Evolutionary conservation across 37 sponge, comb jelly and placozoan species (phyloP), one percentile per base, ranked within the genome.

Genomic region (Ephydatia muelleri): DNA sequence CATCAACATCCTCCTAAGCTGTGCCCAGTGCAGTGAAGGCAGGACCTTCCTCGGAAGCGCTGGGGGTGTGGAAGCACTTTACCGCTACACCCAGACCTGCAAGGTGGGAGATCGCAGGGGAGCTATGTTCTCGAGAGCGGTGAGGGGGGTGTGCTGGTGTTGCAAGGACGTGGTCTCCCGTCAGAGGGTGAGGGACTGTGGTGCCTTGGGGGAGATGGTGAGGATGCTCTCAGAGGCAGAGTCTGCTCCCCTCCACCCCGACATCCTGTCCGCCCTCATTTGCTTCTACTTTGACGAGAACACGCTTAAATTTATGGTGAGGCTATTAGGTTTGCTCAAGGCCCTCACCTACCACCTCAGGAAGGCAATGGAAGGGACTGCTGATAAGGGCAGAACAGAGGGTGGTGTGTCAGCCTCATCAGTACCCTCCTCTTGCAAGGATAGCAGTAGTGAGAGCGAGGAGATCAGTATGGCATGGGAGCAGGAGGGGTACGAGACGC

Each of bases 231-330:
- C 37, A 4, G 72, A 92, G 21, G 29, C 8, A 14, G 49, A 68
- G 3, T 43, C 30, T 26, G 37, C 33, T 5, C 16, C 57, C 21
- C 78, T 85, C 22, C 90, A 88, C 49, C 40, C 35, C 26, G 77
- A 80, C 72, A 85, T 92, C 1, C 65, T 92, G 67, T 88, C 93
- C 1, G 93, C 86, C 1, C 80, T 92, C 8, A 67, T 85, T 14
- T 88, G 85, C 49, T 92, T 88, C 49, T 92, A 92, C 66, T 92
- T 87, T 85, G 93, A 92, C 82, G 89, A 92, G 47, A 77, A 67
- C 67, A 84, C 88, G 43, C 81, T 92, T 26, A 92, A 78, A 72
- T 71, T 67, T 26, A 88, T 92, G 89, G 90, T 92, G 67, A 77
- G 38, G 25, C 28, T 33, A 25, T 48, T 92, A 49, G 89, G 90